Evolutionary conservation across 2,888 invertebrate genomes (phyloP).

Genomic region (Nomada fabriciana): DNA sequence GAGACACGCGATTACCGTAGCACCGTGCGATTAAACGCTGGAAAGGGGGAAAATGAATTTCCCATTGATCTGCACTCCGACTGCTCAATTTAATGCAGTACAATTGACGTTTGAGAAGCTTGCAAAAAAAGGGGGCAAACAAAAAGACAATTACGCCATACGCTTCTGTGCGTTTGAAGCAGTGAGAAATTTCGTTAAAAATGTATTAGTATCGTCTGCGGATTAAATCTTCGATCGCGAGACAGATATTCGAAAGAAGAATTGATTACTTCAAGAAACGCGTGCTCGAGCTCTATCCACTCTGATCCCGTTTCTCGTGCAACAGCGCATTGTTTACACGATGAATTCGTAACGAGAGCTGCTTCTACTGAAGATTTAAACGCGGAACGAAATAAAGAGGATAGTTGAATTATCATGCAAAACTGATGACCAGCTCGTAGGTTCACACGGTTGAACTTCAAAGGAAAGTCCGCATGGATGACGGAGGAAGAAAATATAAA

Average conservation of each 20-base stretch:
- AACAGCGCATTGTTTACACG: not conserved
- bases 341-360: not conserved
- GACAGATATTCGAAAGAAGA: slow-evolving; percentile 1
- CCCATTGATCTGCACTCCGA: too few relatives aligned
- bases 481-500: not conserved
- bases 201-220: not conserved
- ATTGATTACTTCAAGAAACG: not conserved
- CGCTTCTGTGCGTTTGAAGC: not conserved
- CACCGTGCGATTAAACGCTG: slow-evolving; percentile 20
- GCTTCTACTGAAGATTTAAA: not conserved
- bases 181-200: not conserved
- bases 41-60: slow-evolving; percentile 17
- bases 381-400: not conserved
- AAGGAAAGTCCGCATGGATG: too few relatives aligned
- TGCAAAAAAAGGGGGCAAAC: not conserved
- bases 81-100: slow-evolving; percentile 9
- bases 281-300: not conserved
- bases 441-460: too few relatives aligned
- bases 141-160: not conserved
- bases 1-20: not conserved
- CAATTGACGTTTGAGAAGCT: not conserved
- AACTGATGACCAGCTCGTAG: too few relatives aligned
- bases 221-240: not conserved
- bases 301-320: not conserved
- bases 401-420: not conserved